Conservation (phyloP, 2,888 invertebrate species). For the Agriopis aurantiaria region DNA sequence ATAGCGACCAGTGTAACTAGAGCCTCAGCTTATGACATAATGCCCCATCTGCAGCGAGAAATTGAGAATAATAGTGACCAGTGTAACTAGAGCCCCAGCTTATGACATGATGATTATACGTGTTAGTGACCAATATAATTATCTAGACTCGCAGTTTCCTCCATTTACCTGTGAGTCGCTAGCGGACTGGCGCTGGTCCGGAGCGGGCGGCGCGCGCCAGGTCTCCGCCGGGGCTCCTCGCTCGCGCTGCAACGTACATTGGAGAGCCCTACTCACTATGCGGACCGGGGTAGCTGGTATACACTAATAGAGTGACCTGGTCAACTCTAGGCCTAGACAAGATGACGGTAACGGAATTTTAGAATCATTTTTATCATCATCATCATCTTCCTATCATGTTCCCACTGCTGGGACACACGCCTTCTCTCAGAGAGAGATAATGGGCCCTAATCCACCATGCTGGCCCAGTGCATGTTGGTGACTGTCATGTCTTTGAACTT, state of each 20-base stretch:
- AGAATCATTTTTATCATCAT: too few species aligned
- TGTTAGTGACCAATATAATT: conserved; percentile 2
- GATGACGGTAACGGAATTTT: too few species aligned
- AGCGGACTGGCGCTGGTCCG: conserved; percentile 65
- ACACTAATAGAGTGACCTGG: not conserved
- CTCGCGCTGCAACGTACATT: conserved; percentile 19
- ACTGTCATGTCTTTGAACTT: too few species aligned
- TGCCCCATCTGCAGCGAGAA: too few species aligned
- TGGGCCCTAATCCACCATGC: too few species aligned
- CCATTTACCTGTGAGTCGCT: conserved; percentile 45
- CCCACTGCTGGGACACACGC: too few species aligned
- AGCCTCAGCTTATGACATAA: too few species aligned
- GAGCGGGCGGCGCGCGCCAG: conserved; percentile 65
- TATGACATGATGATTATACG: too few species aligned
- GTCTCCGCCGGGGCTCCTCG: conserved; percentile 47
- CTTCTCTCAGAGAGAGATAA: too few species aligned
- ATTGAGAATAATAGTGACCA: not conserved
- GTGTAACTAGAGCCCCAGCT: not conserved
- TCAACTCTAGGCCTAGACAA: not conserved
- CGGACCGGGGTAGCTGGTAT: conserved; percentile 21
- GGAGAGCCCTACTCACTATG: conserved; percentile 13
- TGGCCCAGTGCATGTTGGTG: too few species aligned
- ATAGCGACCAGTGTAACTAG: too few species aligned
- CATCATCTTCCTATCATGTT: too few species aligned
- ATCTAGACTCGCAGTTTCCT: not conserved